These are phyloP conservation scores for Hydriomena furcata DNA, from an alignment of 2,888 invertebrate species.

Conservation along the genomic window DNA sequence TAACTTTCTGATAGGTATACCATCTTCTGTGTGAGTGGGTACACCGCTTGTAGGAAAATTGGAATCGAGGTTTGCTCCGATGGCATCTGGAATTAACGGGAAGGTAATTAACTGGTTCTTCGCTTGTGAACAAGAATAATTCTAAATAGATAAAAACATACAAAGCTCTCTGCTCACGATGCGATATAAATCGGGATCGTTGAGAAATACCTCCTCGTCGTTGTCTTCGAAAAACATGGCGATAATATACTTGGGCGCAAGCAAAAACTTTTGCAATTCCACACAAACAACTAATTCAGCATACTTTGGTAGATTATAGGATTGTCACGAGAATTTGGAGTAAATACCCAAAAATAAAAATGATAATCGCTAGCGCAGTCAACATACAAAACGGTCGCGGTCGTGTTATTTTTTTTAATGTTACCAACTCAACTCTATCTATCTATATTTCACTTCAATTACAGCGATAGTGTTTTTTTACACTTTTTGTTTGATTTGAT, in stretches of 20 bases:
- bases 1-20: conserved; percentile 83
- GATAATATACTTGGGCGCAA: conserved; percentile 39
- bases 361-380: conserved; percentile 63
- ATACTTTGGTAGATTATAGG: conserved; percentile 47
- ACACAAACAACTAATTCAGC: conserved; percentile 42
- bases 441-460: neutral
- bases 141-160: conserved; percentile 43
- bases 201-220: conserved; percentile 59
- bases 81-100: conserved; percentile 55
- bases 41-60: conserved; percentile 60
- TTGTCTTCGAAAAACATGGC: conserved; percentile 69
- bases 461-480: too few relatives aligned
- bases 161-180: conserved; percentile 66
- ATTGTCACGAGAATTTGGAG: conserved; percentile 64
- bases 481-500: too few relatives aligned
- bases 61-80: conserved; percentile 56
- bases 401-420: conserved; percentile 53
- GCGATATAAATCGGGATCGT: conserved; percentile 65
- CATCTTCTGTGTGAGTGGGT: conserved; percentile 81
- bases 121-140: conserved; percentile 2
- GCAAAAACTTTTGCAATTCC: conserved; percentile 2
- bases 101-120: neutral
- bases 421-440: conserved; percentile 9
- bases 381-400: conserved; percentile 73
- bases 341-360: conserved; percentile 65